Evolutionary conservation across 2,113 vertebrate genomes (phyloP).

Genomic region (Greenwoodochromis staneri): DNA sequence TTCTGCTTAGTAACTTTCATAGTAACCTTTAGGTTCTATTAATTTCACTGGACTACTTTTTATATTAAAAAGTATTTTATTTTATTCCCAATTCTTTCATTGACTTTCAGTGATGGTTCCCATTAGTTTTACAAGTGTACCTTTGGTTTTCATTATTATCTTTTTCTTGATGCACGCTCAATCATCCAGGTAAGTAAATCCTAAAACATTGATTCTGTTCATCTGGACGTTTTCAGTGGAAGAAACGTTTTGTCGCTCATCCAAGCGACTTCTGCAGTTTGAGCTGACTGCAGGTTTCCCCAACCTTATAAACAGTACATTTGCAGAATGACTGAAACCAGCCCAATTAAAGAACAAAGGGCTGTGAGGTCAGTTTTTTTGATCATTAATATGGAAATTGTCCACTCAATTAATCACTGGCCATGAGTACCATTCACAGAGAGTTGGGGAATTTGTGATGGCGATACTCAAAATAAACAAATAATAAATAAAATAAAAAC

Average conservation of each 20-base stretch:
- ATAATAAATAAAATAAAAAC: not conserved
- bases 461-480: not conserved
- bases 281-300: not conserved
- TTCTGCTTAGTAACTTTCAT: not conserved
- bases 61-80: not conserved
- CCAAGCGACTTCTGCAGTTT: fast-evolving
- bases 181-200: not conserved
- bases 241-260: not conserved
- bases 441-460: not conserved
- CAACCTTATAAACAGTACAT: not conserved
- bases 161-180: fast-evolving
- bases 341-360: not conserved
- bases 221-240: not conserved
- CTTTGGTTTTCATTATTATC: not conserved
- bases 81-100: not conserved
- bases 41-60: not conserved
- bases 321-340: not conserved
- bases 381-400: not conserved
- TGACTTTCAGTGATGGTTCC: not conserved
- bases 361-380: not conserved
- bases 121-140: not conserved
- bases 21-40: not conserved
- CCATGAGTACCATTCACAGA: not conserved
- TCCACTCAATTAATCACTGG: not conserved
- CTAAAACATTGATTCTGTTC: fast-evolving